Conservation (phyloP, 2,888 invertebrate species). For the Hydrotaea diabolus region DNA sequence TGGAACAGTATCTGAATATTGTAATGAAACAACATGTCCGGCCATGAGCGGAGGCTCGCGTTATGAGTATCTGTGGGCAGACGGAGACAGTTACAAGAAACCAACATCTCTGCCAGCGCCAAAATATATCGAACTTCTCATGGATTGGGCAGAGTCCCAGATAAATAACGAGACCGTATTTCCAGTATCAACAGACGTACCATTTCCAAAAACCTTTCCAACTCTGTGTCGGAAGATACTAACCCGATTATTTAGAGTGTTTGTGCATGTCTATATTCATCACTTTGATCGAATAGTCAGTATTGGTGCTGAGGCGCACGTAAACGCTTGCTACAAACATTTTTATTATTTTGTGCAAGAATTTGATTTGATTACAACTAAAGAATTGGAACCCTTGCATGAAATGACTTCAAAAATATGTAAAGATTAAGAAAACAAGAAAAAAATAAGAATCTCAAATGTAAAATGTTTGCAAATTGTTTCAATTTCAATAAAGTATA, state of each 20-base stretch:
- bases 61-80: slow-evolving; percentile 95
- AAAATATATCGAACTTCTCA: slow-evolving; percentile 90
- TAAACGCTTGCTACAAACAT: slow-evolving; percentile 96
- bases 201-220: slow-evolving; percentile 92
- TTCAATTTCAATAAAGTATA: slow-evolving; percentile 18
- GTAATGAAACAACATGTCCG: slow-evolving; percentile 91
- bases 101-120: slow-evolving; percentile 91
- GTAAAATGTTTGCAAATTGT: slow-evolving; percentile 13
- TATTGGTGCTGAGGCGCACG: slow-evolving; percentile 94
- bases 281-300: slow-evolving; percentile 94
- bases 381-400: slow-evolving; percentile 91
- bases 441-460: slow-evolving; percentile 11
- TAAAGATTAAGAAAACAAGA: slow-evolving; percentile 81
- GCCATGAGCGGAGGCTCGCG: slow-evolving; percentile 94
- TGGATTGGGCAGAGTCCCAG: slow-evolving; percentile 96
- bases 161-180: slow-evolving; percentile 94
- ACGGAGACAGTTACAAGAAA: slow-evolving; percentile 88
- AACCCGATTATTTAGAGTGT: slow-evolving; percentile 92
- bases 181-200: slow-evolving; percentile 88
- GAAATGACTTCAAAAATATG: slow-evolving; percentile 89
- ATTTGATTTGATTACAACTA: slow-evolving; percentile 89
- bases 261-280: slow-evolving; percentile 96
- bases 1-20: slow-evolving; percentile 92
- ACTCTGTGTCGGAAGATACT: slow-evolving; percentile 92
- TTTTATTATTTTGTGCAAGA: slow-evolving; percentile 95